Conservation (phyloP, 2,888 invertebrate species). For the Hirtodrosophila trivittata region DNA sequence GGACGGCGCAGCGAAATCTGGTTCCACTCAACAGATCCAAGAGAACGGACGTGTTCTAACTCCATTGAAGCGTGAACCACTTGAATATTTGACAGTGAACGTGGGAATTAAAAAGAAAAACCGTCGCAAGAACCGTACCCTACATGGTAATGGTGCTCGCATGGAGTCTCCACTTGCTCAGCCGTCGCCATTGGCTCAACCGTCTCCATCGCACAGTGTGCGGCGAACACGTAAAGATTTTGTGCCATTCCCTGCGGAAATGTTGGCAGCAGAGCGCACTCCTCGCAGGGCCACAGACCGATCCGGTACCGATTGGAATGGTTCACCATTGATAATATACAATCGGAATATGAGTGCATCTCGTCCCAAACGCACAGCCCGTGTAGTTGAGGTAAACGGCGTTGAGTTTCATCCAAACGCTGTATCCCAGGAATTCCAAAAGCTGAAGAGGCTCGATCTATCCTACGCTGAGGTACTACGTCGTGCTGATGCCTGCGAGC, state of each 20-base stretch:
- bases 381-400: conserved; percentile 75
- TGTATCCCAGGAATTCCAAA: conserved; percentile 92
- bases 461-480: conserved; percentile 94
- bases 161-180: conserved; percentile 85
- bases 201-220: conserved; percentile 84
- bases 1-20: conserved; percentile 20
- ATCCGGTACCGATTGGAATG: conserved; percentile 86
- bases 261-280: conserved; percentile 49
- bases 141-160: conserved; percentile 85
- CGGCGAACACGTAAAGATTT: conserved; percentile 84
- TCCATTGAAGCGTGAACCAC: conserved; percentile 89
- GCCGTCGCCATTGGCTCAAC: conserved; percentile 84
- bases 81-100: conserved; percentile 89
- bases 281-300: conserved; percentile 36
- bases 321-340: conserved; percentile 89
- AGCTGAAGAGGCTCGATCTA: conserved; percentile 91
- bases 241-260: conserved; percentile 53
- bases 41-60: conserved; percentile 85
- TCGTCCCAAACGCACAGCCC: conserved; percentile 61
- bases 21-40: conserved; percentile 64
- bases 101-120: conserved; percentile 89
- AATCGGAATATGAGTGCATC: conserved; percentile 83
- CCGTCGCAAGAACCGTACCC: conserved; percentile 87
- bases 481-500: conserved; percentile 85
- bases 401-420: conserved; percentile 87